Base-by-base conservation (phyloP, 1,140 invertebrate species). In the Drosophila sulfurigaster region DNA sequence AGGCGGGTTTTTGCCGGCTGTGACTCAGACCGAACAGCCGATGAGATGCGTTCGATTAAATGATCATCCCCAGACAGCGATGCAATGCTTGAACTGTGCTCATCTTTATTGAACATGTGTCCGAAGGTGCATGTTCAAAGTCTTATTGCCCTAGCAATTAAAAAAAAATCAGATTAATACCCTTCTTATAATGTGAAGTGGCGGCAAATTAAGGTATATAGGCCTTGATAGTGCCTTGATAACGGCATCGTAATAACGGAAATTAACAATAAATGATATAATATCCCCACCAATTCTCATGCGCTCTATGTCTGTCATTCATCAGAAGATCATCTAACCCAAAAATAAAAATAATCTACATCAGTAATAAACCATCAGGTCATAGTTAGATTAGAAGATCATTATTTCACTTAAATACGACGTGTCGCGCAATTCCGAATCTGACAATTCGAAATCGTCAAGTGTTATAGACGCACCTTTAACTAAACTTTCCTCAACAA, bases 321-420 rank as follows among this genome's bases (percentile, higher is more conserved):
- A 38, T 38, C 2, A 38, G 35, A 3, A 38, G 35, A 38, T 38
- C 35, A 38, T 38, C 8, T 38, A 10, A 25, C 20, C 35, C 8
- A 38, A 38, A 38, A 38, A 38, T 3, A 38, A 43, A 13, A 5
- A 2, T 43, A n/a, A 13, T n/a, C 16, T 20, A 49, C 4, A 49
- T 10, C 8, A 49, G 1, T 8, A 56, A 68, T 8, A 45, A 45
- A 43, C 13, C 51, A 25, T 28, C 48, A 30, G 15, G 1, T 28
- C 11, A 16, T 8, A 5, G 10, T 66, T 51, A 8, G 30, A 58
- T 41, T 20, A 46, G 10, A 35, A 10, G 1, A 11, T 13, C 13
- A 57, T 8, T 20, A 8, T 38, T 56, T 65, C 25, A 52, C 57
- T 57, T 67, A 67, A 67, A 67, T 57, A 67, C 28, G 11, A 49